Conservation (phyloP, 1,140 invertebrate genomes). For the Drosophila sulfurigaster region DNA sequence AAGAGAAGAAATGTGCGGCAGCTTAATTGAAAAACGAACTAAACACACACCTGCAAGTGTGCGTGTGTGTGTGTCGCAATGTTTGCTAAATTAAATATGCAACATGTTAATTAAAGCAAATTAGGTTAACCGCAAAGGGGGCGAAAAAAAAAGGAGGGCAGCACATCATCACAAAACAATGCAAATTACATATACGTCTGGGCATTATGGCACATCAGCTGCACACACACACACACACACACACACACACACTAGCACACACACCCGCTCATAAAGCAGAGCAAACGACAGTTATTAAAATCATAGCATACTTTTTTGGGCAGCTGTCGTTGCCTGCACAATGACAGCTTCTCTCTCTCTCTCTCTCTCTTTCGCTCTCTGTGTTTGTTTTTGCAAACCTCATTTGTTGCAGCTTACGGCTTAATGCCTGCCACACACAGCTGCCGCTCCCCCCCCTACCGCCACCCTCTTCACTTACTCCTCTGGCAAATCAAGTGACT, state of each 20-base stretch:
- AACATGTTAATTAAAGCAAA: constrained; percentile 80
- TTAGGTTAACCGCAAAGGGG: constrained; percentile 70
- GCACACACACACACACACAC: constrained; percentile 7
- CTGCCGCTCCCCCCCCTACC: neutral
- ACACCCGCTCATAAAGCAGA: neutral
- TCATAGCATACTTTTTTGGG: constrained; percentile 59
- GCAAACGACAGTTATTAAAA: constrained; percentile 13
- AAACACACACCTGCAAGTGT: constrained; percentile 36
- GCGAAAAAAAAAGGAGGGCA: too few relatives aligned
- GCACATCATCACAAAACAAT: constrained; percentile 22
- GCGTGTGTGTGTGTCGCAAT: constrained; percentile 35
- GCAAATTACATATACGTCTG: constrained; percentile 29
- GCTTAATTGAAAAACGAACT: constrained; percentile 68
- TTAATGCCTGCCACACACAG: constrained; percentile 48
- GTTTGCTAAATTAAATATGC: constrained; percentile 78
- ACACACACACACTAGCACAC: constrained; percentile 14
- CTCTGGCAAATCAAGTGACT: constrained; percentile 28
- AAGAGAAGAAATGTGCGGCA: constrained; percentile 43
- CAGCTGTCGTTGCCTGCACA: constrained; percentile 50
- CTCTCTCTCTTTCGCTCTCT: neutral
- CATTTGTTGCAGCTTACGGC: constrained; percentile 75
- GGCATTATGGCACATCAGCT: neutral
- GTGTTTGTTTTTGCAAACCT: constrained; percentile 24
- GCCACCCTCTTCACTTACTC: neutral
- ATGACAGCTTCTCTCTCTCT: constrained; percentile 29